Conservation (phyloP, 2,888 invertebrate genomes). For the Saturnia pavonia region DNA sequence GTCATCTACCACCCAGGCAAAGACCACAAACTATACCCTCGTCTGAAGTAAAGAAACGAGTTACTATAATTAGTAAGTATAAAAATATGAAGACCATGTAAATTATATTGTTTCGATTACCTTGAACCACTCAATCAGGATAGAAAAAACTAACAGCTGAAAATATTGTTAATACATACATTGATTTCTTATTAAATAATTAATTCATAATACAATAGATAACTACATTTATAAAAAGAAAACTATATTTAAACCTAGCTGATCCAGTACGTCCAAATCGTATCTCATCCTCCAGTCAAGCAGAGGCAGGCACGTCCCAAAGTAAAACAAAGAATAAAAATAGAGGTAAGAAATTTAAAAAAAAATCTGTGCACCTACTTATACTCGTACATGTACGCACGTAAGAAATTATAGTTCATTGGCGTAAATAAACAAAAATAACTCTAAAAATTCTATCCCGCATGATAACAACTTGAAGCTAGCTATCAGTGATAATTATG, state of each 20-base stretch:
- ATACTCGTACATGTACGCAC: no score
- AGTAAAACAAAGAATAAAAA: constrained; percentile 38
- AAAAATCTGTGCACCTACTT: no score
- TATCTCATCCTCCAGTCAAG: neutral
- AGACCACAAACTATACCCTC: constrained; percentile 65
- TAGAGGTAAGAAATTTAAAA: constrained; percentile 43
- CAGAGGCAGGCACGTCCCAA: constrained; percentile 51
- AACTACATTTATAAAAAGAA: neutral
- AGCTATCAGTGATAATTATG: no score
- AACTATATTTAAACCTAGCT: neutral
- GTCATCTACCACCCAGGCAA: constrained; percentile 50
- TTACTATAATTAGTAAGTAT: constrained; percentile 56
- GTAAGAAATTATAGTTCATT: no score
- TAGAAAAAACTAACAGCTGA: neutral
- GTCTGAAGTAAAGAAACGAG: constrained; percentile 59
- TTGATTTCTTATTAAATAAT: no score
- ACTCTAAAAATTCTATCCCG: no score
- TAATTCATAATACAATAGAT: no score
- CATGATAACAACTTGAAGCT: no score
- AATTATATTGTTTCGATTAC: neutral
- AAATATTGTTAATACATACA: no score
- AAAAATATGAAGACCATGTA: neutral
- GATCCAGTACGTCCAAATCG: neutral
- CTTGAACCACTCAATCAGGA: neutral
- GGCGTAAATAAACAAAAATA: no score